A percentile compares a stretch with the other conserved stretches of the same genome.
These are phyloP conservation scores for Rotaria socialis DNA, from an alignment of 2,888 invertebrate species.

Conservation along the genomic window DNA sequence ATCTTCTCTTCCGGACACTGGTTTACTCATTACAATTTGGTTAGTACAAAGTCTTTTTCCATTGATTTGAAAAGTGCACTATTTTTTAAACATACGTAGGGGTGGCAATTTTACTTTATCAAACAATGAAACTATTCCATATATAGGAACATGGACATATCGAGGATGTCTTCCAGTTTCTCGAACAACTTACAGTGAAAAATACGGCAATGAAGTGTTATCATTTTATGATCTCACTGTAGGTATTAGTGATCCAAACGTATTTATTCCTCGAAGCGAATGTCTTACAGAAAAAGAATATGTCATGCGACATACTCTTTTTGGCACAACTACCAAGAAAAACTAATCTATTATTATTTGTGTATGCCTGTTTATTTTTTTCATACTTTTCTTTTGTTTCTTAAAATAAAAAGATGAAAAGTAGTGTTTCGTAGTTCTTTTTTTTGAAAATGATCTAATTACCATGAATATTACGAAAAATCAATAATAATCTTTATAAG, in stretches of 20 bases:
- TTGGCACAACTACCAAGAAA: not conserved
- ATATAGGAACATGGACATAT: slow-evolving; percentile 44
- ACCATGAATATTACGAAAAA: too few relatives aligned
- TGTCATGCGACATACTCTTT: not conserved
- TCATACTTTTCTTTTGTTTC: too few relatives aligned
- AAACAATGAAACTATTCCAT: slow-evolving; percentile 39
- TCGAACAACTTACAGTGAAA: not conserved
- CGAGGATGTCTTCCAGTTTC: slow-evolving; percentile 43
- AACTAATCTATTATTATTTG: not conserved
- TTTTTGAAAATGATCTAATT: too few relatives aligned
- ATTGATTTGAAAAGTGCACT: not conserved
- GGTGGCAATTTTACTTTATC: slow-evolving; percentile 37
- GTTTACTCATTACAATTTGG: slow-evolving; percentile 42
- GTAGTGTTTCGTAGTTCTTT: too few relatives aligned
- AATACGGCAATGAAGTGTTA: not conserved
- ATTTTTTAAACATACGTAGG: not conserved
- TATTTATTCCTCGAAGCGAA: slow-evolving; percentile 42
- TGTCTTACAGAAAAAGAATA: not conserved
- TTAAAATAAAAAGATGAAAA: too few relatives aligned
- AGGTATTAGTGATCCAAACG: slow-evolving; percentile 46
- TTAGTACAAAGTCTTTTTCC: not conserved
- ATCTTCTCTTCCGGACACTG: slow-evolving; percentile 34
- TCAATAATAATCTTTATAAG: too few relatives aligned
- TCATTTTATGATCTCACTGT: slow-evolving; percentile 40
- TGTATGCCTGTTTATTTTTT: too few relatives aligned